A percentile compares a stretch with the other conserved stretches of the same genome.
Evolutionary conservation across 2,888 invertebrate genomes (phyloP).

Genomic region (Synergus japonicus): DNA sequence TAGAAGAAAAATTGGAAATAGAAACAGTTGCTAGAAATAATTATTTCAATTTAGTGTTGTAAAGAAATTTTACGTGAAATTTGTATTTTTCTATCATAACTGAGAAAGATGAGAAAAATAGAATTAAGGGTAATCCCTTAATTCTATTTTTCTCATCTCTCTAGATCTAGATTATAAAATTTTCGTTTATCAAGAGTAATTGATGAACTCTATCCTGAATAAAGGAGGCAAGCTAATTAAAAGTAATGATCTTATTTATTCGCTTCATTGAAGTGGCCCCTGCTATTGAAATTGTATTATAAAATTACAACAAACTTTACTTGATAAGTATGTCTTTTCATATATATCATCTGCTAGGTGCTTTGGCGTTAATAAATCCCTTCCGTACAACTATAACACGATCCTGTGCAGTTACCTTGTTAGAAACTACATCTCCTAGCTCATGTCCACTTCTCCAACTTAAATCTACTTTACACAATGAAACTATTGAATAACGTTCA

Average conservation of each 20-base stretch:
- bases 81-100: not conserved
- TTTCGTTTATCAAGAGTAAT: not conserved
- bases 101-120: not conserved
- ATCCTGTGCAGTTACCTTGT: conserved; percentile 4
- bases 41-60: too few relatives aligned
- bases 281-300: not conserved
- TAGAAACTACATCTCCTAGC: conserved; percentile 15
- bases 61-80: not conserved
- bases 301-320: not conserved
- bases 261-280: too few relatives aligned
- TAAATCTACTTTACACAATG: conserved; percentile 16
- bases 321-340: not conserved
- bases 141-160: too few relatives aligned
- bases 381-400: conserved; percentile 6
- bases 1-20: not conserved
- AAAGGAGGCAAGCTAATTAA: not conserved
- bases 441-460: conserved; percentile 32
- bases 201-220: not conserved
- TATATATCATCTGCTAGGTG: not conserved
- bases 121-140: not conserved
- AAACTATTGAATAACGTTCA: not conserved
- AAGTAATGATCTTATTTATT: not conserved
- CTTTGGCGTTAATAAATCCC: conserved; percentile 13
- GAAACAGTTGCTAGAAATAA: not conserved
- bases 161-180: not conserved